These are phyloP conservation scores for Mormyrus iriodes DNA, from an alignment of 2,113 vertebrate species.

Conservation along the genomic window DNA sequence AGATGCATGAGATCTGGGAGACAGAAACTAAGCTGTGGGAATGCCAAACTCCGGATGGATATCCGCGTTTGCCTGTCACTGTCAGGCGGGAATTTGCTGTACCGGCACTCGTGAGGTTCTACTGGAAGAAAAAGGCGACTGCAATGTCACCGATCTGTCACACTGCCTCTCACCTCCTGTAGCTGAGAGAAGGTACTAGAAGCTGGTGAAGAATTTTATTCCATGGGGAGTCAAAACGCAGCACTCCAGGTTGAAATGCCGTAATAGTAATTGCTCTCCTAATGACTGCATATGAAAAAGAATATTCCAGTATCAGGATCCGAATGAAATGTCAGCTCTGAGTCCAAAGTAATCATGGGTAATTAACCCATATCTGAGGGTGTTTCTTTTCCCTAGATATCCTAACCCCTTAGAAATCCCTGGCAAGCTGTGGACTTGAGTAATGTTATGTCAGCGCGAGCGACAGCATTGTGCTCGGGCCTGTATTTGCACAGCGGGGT, in stretches of 20 bases:
- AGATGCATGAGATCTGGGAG: background rate
- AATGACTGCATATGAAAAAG: background rate
- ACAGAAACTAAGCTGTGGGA: background rate
- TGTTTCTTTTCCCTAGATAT: background rate
- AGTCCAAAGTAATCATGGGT: background rate
- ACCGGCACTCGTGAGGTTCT: background rate
- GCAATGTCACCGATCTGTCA: background rate
- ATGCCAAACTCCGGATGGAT: background rate
- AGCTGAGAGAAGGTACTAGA: background rate
- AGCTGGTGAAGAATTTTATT: background rate
- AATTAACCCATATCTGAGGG: slow-evolving; percentile 11
- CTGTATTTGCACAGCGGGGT: background rate
- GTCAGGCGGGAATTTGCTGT: background rate
- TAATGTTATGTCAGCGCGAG: background rate
- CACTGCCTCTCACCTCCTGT: background rate
- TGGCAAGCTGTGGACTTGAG: background rate
- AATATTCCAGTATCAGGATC: background rate
- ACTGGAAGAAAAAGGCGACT: background rate
- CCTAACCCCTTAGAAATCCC: background rate
- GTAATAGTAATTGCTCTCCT: slow-evolving; percentile 1
- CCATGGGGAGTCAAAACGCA: background rate
- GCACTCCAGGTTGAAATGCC: background rate
- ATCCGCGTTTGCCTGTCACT: background rate
- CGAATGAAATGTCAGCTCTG: slow-evolving; percentile 4
- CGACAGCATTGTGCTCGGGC: background rate